A percentile compares a stretch with the other conserved stretches of the same genome.
phyloP scores from a whole-genome alignment of 2,113 vertebrate species.

The Poicephalus gulielmi region DNA sequence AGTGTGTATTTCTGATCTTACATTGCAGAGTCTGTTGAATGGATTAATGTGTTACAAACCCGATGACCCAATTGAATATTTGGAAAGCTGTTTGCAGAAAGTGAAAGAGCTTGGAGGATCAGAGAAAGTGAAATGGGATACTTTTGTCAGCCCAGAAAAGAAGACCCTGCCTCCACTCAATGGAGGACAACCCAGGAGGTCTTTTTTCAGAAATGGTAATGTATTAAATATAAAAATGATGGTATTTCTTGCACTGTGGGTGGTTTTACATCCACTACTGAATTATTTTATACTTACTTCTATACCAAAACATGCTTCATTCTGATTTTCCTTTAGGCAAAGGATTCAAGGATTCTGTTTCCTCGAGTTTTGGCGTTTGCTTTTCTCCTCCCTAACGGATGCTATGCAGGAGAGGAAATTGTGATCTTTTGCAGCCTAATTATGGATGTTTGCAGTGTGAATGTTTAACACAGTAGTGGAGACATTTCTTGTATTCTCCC shows the following conservation, averaged over 20 bases:
- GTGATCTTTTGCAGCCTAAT: neutral
- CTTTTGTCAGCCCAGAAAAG: conserved; percentile 96
- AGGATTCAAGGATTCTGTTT: neutral
- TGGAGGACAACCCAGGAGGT: conserved; percentile 89
- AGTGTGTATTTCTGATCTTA: neutral
- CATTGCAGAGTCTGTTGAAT: conserved; percentile 92
- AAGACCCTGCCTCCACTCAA: conserved; percentile 93
- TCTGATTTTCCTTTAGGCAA: neutral
- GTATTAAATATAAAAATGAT: neutral
- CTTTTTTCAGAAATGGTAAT: conserved; percentile 96
- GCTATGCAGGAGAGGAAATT: neutral
- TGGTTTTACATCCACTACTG: neutral
- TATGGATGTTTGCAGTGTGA: neutral
- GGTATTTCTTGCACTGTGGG: neutral
- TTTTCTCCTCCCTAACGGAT: neutral
- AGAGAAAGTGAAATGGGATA: conserved; percentile 96
- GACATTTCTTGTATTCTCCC: neutral
- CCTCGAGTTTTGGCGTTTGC: neutral
- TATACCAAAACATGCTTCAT: neutral
- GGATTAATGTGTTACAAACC: conserved; percentile 96
- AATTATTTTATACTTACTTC: neutral
- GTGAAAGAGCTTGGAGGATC: conserved; percentile 91
- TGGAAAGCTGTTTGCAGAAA: conserved; percentile 93
- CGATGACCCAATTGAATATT: conserved; percentile 94
- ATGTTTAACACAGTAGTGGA: neutral